Conservation (phyloP, 2,113 vertebrate genomes). For the Phocoena phocoena region DNA sequence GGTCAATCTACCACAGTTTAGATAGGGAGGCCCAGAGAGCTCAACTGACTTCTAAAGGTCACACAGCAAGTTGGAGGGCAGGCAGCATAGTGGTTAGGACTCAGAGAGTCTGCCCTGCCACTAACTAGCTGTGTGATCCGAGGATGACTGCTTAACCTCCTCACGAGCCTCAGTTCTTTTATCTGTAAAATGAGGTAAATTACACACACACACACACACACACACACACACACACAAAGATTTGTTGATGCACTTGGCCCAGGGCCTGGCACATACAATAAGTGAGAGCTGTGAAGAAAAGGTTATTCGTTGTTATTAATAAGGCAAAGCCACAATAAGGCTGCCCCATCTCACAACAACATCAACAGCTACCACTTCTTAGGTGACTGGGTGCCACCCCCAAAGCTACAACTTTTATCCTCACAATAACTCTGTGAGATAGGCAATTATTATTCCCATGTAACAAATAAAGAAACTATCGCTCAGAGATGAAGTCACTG, state of each 20-base stretch:
- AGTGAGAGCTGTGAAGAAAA: neutral
- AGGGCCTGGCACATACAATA: neutral
- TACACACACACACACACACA: neutral
- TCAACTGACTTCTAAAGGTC: neutral
- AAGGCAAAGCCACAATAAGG: neutral
- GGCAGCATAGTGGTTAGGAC: fast-evolving
- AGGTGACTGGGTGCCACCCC: neutral
- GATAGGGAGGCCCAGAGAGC: neutral
- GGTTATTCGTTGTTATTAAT: neutral
- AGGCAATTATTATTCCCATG: neutral
- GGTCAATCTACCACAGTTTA: neutral
- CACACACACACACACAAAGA: neutral
- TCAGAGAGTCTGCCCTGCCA: neutral
- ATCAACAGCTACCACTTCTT: neutral
- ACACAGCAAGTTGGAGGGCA: neutral
- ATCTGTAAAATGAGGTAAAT: neutral
- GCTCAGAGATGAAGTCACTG: neutral
- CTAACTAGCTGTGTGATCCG: neutral
- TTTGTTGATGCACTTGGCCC: neutral
- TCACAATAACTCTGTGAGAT: neutral
- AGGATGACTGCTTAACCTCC: neutral
- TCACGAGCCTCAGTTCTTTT: neutral
- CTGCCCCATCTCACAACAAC: neutral
- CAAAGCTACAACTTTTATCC: neutral
- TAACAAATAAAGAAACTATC: neutral